These are phyloP conservation scores for Clarias magur DNA, from an alignment of 2,113 vertebrate species.

Conservation along the genomic window DNA sequence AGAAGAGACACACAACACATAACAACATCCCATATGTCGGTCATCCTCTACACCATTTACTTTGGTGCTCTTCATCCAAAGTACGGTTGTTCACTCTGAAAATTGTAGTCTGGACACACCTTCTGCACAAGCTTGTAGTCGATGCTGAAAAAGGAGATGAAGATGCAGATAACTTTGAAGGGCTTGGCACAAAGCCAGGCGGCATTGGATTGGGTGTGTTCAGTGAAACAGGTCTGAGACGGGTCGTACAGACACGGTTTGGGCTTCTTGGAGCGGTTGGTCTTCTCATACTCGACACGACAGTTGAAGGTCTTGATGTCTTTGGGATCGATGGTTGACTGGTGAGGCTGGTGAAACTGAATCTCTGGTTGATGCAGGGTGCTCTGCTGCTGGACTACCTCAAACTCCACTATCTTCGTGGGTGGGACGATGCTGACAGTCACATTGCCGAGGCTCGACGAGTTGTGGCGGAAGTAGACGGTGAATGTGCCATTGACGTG, in stretches of 20 bases:
- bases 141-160: constrained; percentile 97
- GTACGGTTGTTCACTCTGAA: constrained; percentile 94
- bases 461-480: constrained; percentile 96
- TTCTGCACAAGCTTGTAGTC: constrained; percentile 99
- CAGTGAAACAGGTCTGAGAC: constrained; percentile 91
- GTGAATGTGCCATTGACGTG: constrained; percentile 98
- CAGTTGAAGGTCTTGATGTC: constrained; percentile 91
- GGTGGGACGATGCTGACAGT: constrained; percentile 93
- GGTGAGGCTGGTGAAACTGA: constrained; percentile 78
- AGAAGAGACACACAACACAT: constrained; percentile 39
- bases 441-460: constrained; percentile 90
- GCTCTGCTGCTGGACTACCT: constrained; percentile 79
- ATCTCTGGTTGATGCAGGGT: constrained; percentile 80
- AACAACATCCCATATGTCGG: constrained; percentile 24
- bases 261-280: constrained; percentile 91
- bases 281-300: constrained; percentile 95
- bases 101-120: constrained; percentile 98
- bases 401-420: constrained; percentile 89
- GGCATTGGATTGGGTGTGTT: constrained; percentile 94
- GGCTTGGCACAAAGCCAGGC: constrained; percentile 97
- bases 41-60: constrained; percentile 11
- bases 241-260: constrained; percentile 95
- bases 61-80: constrained; percentile 76
- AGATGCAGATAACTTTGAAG: constrained; percentile 99
- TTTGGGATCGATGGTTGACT: constrained; percentile 84